These are phyloP conservation scores for Thelohanellus kitauei DNA, from an alignment of 30 jellyfish, hydroid and myxozoan genomes.

Conservation along the genomic window DNA sequence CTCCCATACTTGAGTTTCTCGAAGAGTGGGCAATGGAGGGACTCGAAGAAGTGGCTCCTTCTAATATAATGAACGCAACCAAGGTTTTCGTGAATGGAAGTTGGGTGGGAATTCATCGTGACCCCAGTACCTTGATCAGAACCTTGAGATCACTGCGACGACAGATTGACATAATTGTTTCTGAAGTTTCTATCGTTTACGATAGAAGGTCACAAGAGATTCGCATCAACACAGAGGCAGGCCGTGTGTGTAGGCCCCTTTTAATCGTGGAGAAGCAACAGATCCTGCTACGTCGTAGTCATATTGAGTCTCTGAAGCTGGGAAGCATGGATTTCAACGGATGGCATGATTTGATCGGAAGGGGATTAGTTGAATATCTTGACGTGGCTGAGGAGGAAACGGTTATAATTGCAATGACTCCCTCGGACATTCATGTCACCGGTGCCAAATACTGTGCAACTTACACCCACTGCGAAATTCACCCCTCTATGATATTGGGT, in stretches of 20 bases:
- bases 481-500: constrained; percentile 95
- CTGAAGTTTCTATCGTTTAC: constrained; percentile 95
- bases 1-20: constrained; percentile 79
- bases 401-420: constrained; percentile 92
- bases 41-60: constrained; percentile 77
- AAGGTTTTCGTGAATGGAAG: constrained; percentile 87
- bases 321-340: constrained; percentile 43
- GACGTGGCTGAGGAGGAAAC: constrained; percentile 95
- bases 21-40: constrained; percentile 99
- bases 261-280: constrained; percentile 81
- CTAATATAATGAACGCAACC: constrained; percentile 75
- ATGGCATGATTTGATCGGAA: constrained; percentile 91
- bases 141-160: constrained; percentile 70
- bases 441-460: constrained; percentile 40
- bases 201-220: constrained; percentile 80
- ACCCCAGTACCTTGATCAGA: constrained; percentile 60
- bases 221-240: constrained; percentile 89
- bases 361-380: constrained; percentile 83
- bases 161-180: constrained; percentile 83
- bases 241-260: constrained; percentile 92
- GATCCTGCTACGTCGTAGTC: constrained; percentile 33
- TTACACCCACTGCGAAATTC: constrained; percentile 85
- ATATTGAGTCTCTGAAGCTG: constrained; percentile 49
- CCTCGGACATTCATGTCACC: constrained; percentile 29
- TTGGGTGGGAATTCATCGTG: constrained; percentile 98